Evolutionary conservation across 2,113 vertebrate genomes (phyloP), one percentile per base, ranked within the genome.

Genomic region (Sigmodon hispidus): DNA sequence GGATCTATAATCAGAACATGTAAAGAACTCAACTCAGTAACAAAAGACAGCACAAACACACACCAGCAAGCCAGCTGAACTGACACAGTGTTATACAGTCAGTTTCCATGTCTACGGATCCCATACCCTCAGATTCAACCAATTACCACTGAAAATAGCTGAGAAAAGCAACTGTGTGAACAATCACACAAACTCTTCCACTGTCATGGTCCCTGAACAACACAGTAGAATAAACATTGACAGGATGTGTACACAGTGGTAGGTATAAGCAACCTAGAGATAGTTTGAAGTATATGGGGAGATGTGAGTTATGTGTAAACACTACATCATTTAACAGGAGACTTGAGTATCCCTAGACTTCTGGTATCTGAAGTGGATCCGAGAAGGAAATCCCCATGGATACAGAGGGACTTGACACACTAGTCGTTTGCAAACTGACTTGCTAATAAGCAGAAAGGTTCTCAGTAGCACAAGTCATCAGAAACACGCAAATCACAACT

Each of bases 11-110:
- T 36, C n/a, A 94, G 43, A 84, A 59, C 81, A 87, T 8, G 84
- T 52, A 72, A 87, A 93, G 52, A 92, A 89, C 45, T 84, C 67
- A 94, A 84, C 29, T 93, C 67, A 65, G 31, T 24, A 89, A 89
- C 19, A 91, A 92, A 52, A 89, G 22, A 79, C 4, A 76, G 50
- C 16, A 26, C 21, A 43, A 81, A 73, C 40, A 67, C 90, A 96
- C 72, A 43, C 34, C 24, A 73, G n/a, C 79, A 87, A 89, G 75
- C 21, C 26, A 89, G 61, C 34, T 91, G 22, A 97, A 88, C 0
- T 84, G 86, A 75, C 26, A 55, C 40, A 87, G 59, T 79, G 65
- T 40, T 72, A 69, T 43, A 83, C 10, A 24, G 55, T 52, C 10
- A 24, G 22, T 43, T 17, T 19, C 36, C 17, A 8, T 6, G 40